Base-by-base conservation (phyloP, 2,888 invertebrate genomes). In the Melanotus villosus region DNA sequence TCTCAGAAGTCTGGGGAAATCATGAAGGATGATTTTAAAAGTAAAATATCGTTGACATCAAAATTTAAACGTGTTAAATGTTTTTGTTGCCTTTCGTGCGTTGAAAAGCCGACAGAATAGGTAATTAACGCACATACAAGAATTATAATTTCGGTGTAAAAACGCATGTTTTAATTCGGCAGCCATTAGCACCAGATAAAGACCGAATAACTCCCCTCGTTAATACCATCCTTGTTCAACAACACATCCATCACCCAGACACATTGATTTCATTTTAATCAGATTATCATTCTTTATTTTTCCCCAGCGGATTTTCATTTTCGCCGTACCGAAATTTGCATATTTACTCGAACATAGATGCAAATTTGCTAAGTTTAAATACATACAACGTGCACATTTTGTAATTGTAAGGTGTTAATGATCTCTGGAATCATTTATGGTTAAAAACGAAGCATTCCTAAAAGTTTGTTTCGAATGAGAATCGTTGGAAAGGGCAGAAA, bases 241-340 rank as follows among this genome's bases (percentile, higher is more conserved):
- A 66, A 71, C 69, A 62, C 75, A 77, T 77, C 76, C 77, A 79
- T 79, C 79, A 78, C 74, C 23, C 71, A 72, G 79, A 77, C 78
- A 77, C 80, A 74, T 73, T 79, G 79, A 78, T 80, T 78, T 76
- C 74, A 75, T 77, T 78, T 79, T 80, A 79, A 80, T 80, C 80
- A 75, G 78, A 80, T 80, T 80, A 80, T 78, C 77, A 75, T 78
- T 79, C 77, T 80, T 80, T 78, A 76, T 77, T 75, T 76, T 68
- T 72, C 75, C 73, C 74, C 58, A 41, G 71, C 59, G 74, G 52
- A 73, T 75, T 77, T 76, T 75, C 73, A 78, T 77, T 78, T 77
- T 75, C 71, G 38, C 65, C 19, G 14, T 43, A 63, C 52, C 41
- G 57, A 54, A 65, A 73, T 65, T 65, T 65, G 26, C 65, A 65